A percentile compares a stretch with the other conserved stretches of the same genome.
phyloP scores from a whole-genome alignment of 2,797 vertebrate species.

The Heliangelus exortis region DNA sequence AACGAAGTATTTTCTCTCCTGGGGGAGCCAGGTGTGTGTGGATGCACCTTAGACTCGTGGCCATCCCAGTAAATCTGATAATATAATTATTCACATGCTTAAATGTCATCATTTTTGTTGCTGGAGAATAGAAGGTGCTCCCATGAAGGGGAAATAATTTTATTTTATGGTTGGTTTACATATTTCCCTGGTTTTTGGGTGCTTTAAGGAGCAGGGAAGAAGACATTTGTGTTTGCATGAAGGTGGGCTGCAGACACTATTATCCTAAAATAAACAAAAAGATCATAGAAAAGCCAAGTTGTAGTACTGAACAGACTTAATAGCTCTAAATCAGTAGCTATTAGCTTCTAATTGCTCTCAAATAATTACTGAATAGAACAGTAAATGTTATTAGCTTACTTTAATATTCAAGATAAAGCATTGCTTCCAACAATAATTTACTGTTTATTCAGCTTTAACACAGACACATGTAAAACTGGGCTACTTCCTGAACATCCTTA shows the following conservation, averaged over 20 bases:
- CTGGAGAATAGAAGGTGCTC: not conserved
- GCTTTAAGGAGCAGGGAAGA: not conserved
- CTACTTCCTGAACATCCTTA: not conserved
- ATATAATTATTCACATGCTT: not conserved
- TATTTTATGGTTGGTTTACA: not conserved
- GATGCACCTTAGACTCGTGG: not conserved
- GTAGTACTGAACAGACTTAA: constrained; percentile 41
- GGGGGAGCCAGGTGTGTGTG: not conserved
- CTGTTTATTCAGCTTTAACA: constrained; percentile 16
- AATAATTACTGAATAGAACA: constrained; percentile 70
- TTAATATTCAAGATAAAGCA: constrained; percentile 65
- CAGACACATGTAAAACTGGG: not conserved
- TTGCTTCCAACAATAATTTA: constrained; percentile 61
- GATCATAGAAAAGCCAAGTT: constrained; percentile 49
- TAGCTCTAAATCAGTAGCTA: constrained; percentile 55
- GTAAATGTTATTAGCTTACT: constrained; percentile 55
- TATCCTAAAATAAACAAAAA: constrained; percentile 44
- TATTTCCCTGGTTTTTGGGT: not conserved
- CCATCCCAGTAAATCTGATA: not conserved
- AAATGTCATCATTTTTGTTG: not conserved
- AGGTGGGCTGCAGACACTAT: not conserved
- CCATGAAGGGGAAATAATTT: not conserved
- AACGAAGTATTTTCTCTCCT: not conserved
- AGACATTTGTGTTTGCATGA: not conserved
- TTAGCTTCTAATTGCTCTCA: constrained; percentile 66